Base-by-base conservation (phyloP, 2,113 vertebrate genomes). In the Campylomormyrus tamandua region DNA sequence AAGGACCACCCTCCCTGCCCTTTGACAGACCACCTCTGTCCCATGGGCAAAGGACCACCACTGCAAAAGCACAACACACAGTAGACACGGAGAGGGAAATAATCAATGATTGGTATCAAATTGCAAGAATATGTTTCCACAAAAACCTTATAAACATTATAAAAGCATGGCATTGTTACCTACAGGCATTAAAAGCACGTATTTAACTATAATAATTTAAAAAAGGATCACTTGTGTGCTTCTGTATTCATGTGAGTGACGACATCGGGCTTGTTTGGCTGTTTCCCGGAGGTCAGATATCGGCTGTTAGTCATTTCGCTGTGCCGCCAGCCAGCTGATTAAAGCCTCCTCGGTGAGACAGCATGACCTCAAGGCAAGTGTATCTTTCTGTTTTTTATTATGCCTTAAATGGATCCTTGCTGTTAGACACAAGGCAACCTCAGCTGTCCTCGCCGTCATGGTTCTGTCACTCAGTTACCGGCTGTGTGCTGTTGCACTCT, bases 321-420 rank as follows among this genome's bases (percentile, higher is more conserved):
- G 35, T 80, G 74, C 74, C 74, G 74, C 74, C 35, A 80, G 74
- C 31, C 35, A 42, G 35, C 74, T 80, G 74, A 80, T 80, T 80
- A 80, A 39, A 80, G 74, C 74, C 74, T 80, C 35, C 74, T 80
- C 35, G 17, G 13, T 80, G 74, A 80, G 74, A 80, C 74, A 80
- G 35, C 35, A 35, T 80, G 35, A 80, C 74, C 74, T 80, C 31
- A 35, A 80, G 74, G 74, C 74, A 80, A 80, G 35, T 80, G 74
- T 80, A 8, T 80, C 74, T 80, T 35, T 80, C 74, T 42, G 74
- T 80, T 80, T 80, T 80, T 80, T 80, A 80, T 80, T 80, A 80
- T 80, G 35, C 35, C 31, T 80, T 80, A 80, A 80, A 80, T 80
- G 31, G 74, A 42, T 80, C 74, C 74, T 80, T 80, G 35, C 74